A percentile compares a stretch with the other conserved stretches of the same genome.
These are phyloP conservation scores for Melanotaenia pygmaea DNA, from an alignment of 2,797 vertebrate species.

Conservation along the genomic window DNA sequence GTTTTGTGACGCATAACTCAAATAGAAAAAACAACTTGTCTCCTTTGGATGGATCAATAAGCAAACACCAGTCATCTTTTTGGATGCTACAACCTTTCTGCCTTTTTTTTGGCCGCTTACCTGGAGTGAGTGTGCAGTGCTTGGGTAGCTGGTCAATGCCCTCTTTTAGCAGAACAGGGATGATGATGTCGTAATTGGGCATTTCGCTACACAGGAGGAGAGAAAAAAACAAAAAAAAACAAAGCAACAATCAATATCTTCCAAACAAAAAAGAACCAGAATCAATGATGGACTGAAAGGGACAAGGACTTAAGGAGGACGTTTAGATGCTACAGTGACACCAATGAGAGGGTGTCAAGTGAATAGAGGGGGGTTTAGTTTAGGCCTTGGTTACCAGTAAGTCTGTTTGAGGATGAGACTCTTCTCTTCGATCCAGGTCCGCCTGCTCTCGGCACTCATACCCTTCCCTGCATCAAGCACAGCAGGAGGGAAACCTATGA, in stretches of 20 bases:
- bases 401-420: slow-evolving; percentile 89
- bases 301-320: slow-evolving; percentile 37
- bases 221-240: neutral
- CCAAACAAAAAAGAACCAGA: slow-evolving; percentile 51
- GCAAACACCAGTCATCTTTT: slow-evolving; percentile 33
- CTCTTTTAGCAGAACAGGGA: slow-evolving; percentile 87
- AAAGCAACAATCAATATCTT: slow-evolving; percentile 49
- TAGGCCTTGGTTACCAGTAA: slow-evolving; percentile 85
- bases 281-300: slow-evolving; percentile 41
- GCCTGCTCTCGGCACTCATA: slow-evolving; percentile 85
- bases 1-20: slow-evolving; percentile 63
- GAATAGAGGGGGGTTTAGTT: slow-evolving; percentile 29
- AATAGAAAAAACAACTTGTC: slow-evolving; percentile 61
- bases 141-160: slow-evolving; percentile 89
- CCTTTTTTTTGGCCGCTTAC: slow-evolving; percentile 71
- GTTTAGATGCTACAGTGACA: slow-evolving; percentile 19
- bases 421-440: slow-evolving; percentile 88
- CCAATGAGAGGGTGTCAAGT: slow-evolving; percentile 29
- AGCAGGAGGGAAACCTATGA: slow-evolving; percentile 82
- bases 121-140: slow-evolving; percentile 92
- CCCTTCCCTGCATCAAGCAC: slow-evolving; percentile 88
- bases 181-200: slow-evolving; percentile 89
- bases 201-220: slow-evolving; percentile 82
- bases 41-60: slow-evolving; percentile 59
- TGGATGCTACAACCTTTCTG: slow-evolving; percentile 4